phyloP scores from a whole-genome alignment of 1,140 invertebrate species.

The Lepidurus arcticus region DNA sequence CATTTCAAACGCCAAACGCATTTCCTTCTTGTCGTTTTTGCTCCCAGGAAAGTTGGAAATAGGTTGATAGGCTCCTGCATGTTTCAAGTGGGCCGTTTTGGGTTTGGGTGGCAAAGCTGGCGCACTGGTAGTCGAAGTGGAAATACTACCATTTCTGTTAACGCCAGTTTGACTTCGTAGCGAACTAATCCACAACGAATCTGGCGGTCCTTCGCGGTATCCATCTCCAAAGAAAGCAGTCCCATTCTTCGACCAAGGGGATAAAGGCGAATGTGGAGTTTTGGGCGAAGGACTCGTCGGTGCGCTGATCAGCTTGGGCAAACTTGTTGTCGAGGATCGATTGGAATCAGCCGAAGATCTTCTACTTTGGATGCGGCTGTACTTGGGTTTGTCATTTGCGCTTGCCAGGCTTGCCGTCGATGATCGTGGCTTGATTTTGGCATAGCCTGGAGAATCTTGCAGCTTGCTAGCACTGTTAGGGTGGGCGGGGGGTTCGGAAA shows the following conservation, averaged over 20 bases:
- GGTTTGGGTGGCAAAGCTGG: background rate
- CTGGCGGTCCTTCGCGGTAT: conserved; percentile 38
- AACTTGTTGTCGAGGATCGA: background rate
- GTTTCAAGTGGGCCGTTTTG: conserved; percentile 46
- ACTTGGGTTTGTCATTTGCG: background rate
- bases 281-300: background rate
- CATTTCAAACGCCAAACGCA: conserved; percentile 52
- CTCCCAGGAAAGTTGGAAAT: conserved; percentile 48
- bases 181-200: conserved; percentile 50
- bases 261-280: background rate
- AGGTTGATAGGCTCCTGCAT: conserved; percentile 54
- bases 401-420: background rate
- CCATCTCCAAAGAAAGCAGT: conserved; percentile 31
- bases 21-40: conserved; percentile 33
- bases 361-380: background rate
- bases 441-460: conserved; percentile 25
- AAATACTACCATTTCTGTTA: background rate
- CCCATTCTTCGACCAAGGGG: background rate
- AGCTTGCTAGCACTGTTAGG: background rate
- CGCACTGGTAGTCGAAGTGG: background rate
- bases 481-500: background rate
- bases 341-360: background rate
- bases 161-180: conserved; percentile 38
- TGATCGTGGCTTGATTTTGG: conserved; percentile 30
- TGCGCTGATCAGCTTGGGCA: background rate